These are phyloP conservation scores for Corynorhinus townsendii DNA, from an alignment of 2,113 vertebrate species.

Conservation along the genomic window DNA sequence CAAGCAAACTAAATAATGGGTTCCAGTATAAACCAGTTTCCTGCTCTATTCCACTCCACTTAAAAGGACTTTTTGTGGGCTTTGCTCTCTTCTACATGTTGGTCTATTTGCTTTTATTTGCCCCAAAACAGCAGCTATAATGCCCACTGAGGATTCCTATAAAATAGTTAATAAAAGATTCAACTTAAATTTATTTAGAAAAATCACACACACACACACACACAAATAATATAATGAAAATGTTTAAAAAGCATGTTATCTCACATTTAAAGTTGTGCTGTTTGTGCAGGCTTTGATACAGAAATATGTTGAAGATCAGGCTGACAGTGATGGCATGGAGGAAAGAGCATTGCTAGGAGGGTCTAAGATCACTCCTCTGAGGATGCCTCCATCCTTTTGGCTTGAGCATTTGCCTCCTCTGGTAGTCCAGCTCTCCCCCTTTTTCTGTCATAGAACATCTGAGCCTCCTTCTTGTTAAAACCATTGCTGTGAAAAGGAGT, in stretches of 20 bases:
- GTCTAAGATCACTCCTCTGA: neutral
- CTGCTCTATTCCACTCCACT: slow-evolving; percentile 29
- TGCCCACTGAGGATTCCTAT: neutral
- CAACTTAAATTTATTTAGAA: slow-evolving; percentile 18
- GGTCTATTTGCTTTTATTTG: neutral
- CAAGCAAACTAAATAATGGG: slow-evolving; percentile 13
- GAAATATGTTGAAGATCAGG: neutral
- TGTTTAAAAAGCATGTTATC: neutral
- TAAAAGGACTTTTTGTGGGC: slow-evolving; percentile 29
- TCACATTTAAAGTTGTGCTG: neutral
- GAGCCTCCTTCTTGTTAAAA: neutral
- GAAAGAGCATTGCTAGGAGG: rapidly evolving
- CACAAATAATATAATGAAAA: neutral
- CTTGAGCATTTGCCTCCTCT: neutral
- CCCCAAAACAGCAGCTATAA: slow-evolving; percentile 18
- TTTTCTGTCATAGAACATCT: neutral
- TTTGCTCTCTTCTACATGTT: neutral
- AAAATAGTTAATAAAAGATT: slow-evolving; percentile 46
- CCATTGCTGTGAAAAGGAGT: neutral
- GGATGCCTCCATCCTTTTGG: rapidly evolving
- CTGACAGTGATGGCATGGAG: neutral
- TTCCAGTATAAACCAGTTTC: neutral
- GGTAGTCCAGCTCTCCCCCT: rapidly evolving
- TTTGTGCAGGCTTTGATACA: neutral
- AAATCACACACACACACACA: neutral